These are phyloP conservation scores for Enteromius radiatus DNA, from an alignment of 2,797 vertebrate genomes.

Conservation along the genomic window DNA sequence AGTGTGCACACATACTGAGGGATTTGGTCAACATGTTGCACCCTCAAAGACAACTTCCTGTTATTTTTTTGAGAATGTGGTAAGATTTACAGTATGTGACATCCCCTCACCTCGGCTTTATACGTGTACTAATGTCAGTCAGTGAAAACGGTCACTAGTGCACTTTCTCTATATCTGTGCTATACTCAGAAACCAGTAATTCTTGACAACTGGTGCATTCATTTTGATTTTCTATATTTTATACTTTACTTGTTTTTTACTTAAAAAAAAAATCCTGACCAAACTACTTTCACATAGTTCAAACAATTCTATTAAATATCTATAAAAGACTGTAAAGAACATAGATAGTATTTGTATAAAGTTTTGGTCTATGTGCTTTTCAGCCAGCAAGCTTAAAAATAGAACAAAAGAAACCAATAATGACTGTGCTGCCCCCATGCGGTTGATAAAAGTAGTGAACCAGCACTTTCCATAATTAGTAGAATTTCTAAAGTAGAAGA, in stretches of 20 bases:
- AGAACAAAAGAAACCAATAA: background rate
- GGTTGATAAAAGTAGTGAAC: background rate
- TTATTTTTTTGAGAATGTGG: constrained; percentile 73
- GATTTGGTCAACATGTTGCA: constrained; percentile 68
- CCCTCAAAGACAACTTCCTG: constrained; percentile 66
- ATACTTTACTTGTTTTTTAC: background rate
- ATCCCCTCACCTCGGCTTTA: constrained; percentile 18
- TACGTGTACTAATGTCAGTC: background rate
- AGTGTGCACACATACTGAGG: constrained; percentile 60
- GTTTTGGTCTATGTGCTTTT: background rate
- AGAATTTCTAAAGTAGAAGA: too few species aligned
- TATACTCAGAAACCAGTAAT: background rate
- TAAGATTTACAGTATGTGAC: constrained; percentile 65
- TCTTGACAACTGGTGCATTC: background rate
- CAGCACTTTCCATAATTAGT: background rate
- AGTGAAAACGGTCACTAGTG: constrained; percentile 1
- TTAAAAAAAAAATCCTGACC: background rate
- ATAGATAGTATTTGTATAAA: background rate
- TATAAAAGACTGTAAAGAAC: background rate
- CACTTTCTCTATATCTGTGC: constrained; percentile 9
- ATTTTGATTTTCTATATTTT: background rate
- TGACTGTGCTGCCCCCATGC: constrained; percentile 52
- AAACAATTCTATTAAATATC: background rate
- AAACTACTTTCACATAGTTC: background rate
- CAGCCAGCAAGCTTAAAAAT: background rate